Percentiles rank a stretch among this genome's conserved stretches.
These are phyloP conservation scores for Lasioglossum albipes DNA, from an alignment of 1,140 invertebrate species.

Conservation along the genomic window DNA sequence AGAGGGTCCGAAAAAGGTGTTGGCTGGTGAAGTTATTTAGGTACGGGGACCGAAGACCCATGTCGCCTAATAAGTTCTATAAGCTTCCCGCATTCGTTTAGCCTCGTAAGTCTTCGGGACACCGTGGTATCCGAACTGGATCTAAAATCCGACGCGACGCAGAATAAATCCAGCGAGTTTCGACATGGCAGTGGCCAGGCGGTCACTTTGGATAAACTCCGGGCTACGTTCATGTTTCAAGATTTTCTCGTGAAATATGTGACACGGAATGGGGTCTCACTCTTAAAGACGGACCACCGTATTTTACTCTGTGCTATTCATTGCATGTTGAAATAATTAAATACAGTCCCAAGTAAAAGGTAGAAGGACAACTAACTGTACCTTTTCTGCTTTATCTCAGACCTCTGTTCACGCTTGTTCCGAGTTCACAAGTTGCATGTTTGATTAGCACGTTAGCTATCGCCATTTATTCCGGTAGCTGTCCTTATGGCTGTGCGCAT, in stretches of 20 bases:
- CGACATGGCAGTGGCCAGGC: not conserved
- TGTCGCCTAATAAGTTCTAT: not conserved
- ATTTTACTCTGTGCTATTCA: not conserved
- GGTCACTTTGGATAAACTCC: slow-evolving; percentile 4
- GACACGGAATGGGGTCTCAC: not conserved
- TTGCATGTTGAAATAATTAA: not conserved
- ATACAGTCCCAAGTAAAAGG: not conserved
- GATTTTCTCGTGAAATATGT: not conserved
- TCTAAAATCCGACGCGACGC: not conserved
- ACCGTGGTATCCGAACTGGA: not conserved
- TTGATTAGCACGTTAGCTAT: too few relatives aligned
- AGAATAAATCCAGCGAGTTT: slow-evolving; percentile 26
- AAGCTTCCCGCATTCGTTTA: slow-evolving; percentile 18
- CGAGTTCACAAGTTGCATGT: too few relatives aligned
- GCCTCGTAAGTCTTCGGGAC: slow-evolving; percentile 21
- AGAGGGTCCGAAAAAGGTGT: not conserved
- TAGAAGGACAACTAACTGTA: not conserved
- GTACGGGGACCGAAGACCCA: not conserved
- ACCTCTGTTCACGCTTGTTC: too few relatives aligned
- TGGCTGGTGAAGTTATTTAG: not conserved
- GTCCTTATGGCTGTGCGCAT: too few relatives aligned
- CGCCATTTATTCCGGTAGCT: too few relatives aligned
- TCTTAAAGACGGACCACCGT: not conserved
- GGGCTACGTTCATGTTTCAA: not conserved
- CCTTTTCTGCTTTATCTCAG: too few relatives aligned